These are phyloP conservation scores for Phycodurus eques DNA, from an alignment of 2,113 vertebrate species.

Conservation along the genomic window DNA sequence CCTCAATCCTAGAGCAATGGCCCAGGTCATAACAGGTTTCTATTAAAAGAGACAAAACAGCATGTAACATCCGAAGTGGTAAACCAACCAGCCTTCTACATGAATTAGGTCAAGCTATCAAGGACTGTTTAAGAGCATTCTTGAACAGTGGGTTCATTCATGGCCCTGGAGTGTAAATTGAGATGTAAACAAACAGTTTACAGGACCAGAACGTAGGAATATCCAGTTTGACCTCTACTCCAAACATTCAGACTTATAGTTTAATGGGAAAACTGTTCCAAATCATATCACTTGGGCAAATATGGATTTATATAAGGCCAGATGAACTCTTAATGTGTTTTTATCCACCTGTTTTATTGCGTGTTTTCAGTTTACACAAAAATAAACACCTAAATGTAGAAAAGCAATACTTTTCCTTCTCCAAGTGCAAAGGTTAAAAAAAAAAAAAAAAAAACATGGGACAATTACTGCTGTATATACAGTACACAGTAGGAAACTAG, in stretches of 20 bases:
- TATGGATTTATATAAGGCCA: background rate
- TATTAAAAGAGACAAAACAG: slow-evolving; percentile 26
- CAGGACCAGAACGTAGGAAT: slow-evolving; percentile 23
- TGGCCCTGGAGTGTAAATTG: slow-evolving; percentile 45
- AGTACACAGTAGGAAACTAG: background rate
- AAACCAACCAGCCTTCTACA: slow-evolving; percentile 17
- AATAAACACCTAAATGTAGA: background rate
- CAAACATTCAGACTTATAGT: slow-evolving; percentile 22
- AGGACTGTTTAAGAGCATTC: slow-evolving; percentile 23
- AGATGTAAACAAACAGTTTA: slow-evolving; percentile 57
- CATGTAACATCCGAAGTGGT: slow-evolving; percentile 16
- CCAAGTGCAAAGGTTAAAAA: background rate
- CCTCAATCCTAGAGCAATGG: background rate
- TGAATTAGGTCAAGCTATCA: slow-evolving; percentile 36
- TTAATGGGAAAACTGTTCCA: slow-evolving; percentile 4
- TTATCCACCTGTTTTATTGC: background rate
- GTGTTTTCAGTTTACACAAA: background rate
- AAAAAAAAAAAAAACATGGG: background rate
- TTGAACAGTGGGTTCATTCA: slow-evolving; percentile 51
- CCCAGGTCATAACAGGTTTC: slow-evolving; percentile 3
- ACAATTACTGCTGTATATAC: background rate
- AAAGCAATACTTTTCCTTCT: background rate
- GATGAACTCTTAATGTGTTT: background rate
- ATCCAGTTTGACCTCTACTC: slow-evolving; percentile 38
- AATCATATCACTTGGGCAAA: slow-evolving; percentile 10